Conservation (phyloP, 2,113 vertebrate species). For the Rhinopomastus cyanomelas region DNA sequence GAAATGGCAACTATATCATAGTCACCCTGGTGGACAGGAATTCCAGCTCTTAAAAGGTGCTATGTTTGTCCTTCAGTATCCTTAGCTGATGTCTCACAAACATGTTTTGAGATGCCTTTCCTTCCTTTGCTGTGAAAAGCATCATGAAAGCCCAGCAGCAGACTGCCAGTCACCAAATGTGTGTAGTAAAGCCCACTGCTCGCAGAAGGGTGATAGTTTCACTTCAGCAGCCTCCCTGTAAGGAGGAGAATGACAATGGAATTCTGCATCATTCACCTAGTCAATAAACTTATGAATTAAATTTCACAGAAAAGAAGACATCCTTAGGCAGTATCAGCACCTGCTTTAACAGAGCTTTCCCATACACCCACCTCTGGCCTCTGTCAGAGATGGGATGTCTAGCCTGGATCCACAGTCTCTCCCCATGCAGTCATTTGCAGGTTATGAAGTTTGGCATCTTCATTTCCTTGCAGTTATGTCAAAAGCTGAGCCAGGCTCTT, state of each 20-base stretch:
- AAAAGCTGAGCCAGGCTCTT: not conserved
- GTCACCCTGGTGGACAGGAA: no score
- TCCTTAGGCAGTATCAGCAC: not conserved
- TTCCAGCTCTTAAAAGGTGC: no score
- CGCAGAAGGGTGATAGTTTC: not conserved
- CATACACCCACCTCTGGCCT: not conserved
- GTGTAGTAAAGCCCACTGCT: not conserved
- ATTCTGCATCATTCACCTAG: not conserved
- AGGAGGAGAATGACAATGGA: not conserved
- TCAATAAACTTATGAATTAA: not conserved
- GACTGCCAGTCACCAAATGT: rapidly evolving
- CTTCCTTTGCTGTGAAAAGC: not conserved
- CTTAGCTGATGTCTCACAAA: slow-evolving; percentile 20
- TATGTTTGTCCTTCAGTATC: slow-evolving; percentile 27
- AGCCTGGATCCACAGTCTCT: not conserved
- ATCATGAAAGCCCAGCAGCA: not conserved
- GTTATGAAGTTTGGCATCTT: not conserved
- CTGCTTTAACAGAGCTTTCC: not conserved
- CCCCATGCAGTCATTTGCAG: not conserved
- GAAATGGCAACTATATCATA: no score
- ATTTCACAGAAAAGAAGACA: not conserved
- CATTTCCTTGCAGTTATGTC: not conserved
- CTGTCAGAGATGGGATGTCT: not conserved
- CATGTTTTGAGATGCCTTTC: slow-evolving; percentile 10
- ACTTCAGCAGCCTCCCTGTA: not conserved